Evolutionary conservation across 2,797 vertebrate genomes (phyloP).

Genomic region (Lagorchestes hirsutus): DNA sequence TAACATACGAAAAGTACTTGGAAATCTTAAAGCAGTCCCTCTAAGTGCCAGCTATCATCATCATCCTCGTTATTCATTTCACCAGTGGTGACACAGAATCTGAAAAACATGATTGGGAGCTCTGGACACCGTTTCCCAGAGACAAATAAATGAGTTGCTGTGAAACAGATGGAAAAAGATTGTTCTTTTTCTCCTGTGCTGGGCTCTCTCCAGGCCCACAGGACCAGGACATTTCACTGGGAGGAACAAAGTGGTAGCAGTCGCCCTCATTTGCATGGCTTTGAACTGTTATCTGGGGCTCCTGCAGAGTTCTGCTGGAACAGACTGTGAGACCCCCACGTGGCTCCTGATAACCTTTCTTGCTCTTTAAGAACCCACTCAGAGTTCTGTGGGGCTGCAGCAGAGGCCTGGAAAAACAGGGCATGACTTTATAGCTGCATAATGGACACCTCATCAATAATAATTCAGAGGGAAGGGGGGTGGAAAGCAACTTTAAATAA

Average conservation of each 20-base stretch:
- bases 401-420: constrained; percentile 73
- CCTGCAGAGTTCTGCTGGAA: constrained; percentile 64
- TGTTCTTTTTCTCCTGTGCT: constrained; percentile 3
- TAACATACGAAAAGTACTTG: neutral
- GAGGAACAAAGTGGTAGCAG: constrained; percentile 36
- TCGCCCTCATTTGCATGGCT: constrained; percentile 60
- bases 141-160: constrained; percentile 46
- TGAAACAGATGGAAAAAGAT: neutral
- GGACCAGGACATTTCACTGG: neutral
- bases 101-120: neutral
- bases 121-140: constrained; percentile 14
- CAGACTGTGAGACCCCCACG: constrained; percentile 59
- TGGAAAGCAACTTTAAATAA: constrained; percentile 55
- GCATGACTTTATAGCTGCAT: constrained; percentile 61
- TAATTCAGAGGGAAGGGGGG: constrained; percentile 19
- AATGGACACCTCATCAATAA: constrained; percentile 78
- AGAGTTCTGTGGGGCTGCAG: constrained; percentile 64
- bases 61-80: neutral
- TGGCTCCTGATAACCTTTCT: constrained; percentile 79
- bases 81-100: neutral
- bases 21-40: neutral
- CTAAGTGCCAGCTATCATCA: neutral
- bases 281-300: constrained; percentile 80
- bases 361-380: constrained; percentile 80
- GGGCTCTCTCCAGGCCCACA: constrained; percentile 32